Percentiles rank a stretch among this genome's conserved stretches.
phyloP scores from a whole-genome alignment of 1,140 invertebrate genomes.

The Archivesica marissinica region DNA sequence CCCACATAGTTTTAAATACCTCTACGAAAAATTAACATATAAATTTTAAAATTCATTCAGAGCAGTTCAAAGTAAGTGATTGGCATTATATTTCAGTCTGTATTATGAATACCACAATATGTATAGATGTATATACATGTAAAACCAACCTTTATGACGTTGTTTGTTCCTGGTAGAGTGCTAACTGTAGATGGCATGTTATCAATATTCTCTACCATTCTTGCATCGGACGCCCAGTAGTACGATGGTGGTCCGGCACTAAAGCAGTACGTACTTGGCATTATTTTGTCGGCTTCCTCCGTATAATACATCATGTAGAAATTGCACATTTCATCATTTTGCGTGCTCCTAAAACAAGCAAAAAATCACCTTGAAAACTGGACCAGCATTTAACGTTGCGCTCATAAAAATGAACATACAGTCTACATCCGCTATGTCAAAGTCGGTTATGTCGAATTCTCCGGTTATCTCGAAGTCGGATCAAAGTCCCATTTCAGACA shows the following conservation, averaged over 20 bases:
- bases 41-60: too few species aligned
- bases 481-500: too few species aligned
- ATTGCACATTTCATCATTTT: conserved; percentile 83
- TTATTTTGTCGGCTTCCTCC: conserved; percentile 65
- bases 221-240: conserved; percentile 71
- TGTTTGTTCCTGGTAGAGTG: conserved; percentile 62
- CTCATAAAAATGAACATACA: too few species aligned
- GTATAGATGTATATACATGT: too few species aligned
- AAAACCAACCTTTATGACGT: neutral
- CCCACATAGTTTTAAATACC: too few species aligned
- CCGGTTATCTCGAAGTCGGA: too few species aligned
- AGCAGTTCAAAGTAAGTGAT: too few species aligned
- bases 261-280: conserved; percentile 69
- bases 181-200: conserved; percentile 71
- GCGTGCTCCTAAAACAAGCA: conserved; percentile 76
- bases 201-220: conserved; percentile 61
- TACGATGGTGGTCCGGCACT: conserved; percentile 73
- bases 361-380: conserved; percentile 53
- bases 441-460: too few species aligned
- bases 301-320: conserved; percentile 83
- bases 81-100: too few species aligned
- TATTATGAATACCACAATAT: too few species aligned
- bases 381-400: neutral
- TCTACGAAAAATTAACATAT: too few species aligned
- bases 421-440: too few species aligned